Evolutionary conservation across 2,888 invertebrate species (phyloP), one percentile per base, ranked within the genome.

Genomic region (Sphaeridia pumilis): DNA sequence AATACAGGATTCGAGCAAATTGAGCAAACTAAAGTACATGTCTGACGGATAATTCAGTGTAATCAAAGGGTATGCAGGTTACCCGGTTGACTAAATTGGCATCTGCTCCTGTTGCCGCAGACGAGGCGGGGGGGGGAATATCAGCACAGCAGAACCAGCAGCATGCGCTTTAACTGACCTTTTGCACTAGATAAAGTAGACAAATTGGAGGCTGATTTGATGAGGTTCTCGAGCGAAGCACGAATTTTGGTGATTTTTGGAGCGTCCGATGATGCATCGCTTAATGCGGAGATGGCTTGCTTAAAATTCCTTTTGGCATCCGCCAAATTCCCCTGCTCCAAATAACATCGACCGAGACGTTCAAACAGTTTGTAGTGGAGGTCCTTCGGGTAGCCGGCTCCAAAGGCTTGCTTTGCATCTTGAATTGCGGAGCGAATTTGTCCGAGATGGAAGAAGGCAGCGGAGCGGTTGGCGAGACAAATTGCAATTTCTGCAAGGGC

Each of bases 401-500:
- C 70, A 2, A 83, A 68, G 0, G 83, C 80, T 55, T 80, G 67
- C 63, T 80, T 79, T 4, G 85, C 70, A 68, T 87, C 87, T 49
- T 75, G 74, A 1, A 85, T 67, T 0, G 83, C 82, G 0, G 76
- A 73, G 44, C 73, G 69, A 17, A 77, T 78, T 57, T 79, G 75
- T 1, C 76, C 71, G 52, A 76, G 66, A 12, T 73, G 71, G 53
- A 82, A 73, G 2, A 86, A 73, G 14, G 80, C 74, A 57, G 80
- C 76, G 0, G 84, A 80, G 20, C 87, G 75, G 1, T 76, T 73
- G 72, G 83, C 81, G 22, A 83, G 72, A 0, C 82, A 80, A 42
- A 83, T 67, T 0, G 83, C 76, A 10, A 84, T 24, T 31, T 56
- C 56, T 56, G 34, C 1, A 47, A 36, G 7, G 24, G n/a, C n/a